Percentiles rank a stretch among this genome's conserved stretches.
Evolutionary conservation across 2,113 vertebrate species (phyloP).

Genomic region (Catharus minimus): DNA sequence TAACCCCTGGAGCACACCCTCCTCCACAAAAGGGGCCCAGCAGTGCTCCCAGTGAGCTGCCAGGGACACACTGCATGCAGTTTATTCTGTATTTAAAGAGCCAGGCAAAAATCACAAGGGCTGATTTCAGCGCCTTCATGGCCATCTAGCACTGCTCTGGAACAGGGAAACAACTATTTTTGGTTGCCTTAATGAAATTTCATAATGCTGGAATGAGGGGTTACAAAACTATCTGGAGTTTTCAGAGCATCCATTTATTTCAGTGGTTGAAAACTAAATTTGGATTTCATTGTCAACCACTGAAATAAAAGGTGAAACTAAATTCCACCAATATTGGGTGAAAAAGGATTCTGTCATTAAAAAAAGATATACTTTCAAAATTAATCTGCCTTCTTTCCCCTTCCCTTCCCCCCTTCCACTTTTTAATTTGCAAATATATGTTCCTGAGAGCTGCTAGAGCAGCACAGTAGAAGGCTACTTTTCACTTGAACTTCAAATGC

Average conservation of each 20-base stretch:
- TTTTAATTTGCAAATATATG: background rate
- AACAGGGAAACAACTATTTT: background rate
- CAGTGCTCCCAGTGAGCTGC: slow-evolving; percentile 8
- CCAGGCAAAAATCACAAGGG: background rate
- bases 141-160: background rate
- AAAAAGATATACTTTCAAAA: background rate
- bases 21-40: slow-evolving; percentile 31
- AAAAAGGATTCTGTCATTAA: background rate
- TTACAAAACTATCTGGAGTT: background rate
- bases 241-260: background rate
- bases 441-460: background rate
- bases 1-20: slow-evolving; percentile 39
- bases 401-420: fast-evolving
- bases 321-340: background rate
- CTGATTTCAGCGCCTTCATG: background rate
- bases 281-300: too few species aligned
- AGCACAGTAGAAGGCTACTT: background rate
- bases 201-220: background rate
- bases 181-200: background rate
- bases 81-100: background rate
- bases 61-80: background rate
- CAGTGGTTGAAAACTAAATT: background rate
- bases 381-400: background rate
- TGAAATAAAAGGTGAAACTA: too few species aligned
- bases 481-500: background rate